Percentiles rank a stretch among this genome's conserved stretches.
Evolutionary conservation across 1,140 invertebrate genomes (phyloP).

Genomic region (Drosophila orosa): DNA sequence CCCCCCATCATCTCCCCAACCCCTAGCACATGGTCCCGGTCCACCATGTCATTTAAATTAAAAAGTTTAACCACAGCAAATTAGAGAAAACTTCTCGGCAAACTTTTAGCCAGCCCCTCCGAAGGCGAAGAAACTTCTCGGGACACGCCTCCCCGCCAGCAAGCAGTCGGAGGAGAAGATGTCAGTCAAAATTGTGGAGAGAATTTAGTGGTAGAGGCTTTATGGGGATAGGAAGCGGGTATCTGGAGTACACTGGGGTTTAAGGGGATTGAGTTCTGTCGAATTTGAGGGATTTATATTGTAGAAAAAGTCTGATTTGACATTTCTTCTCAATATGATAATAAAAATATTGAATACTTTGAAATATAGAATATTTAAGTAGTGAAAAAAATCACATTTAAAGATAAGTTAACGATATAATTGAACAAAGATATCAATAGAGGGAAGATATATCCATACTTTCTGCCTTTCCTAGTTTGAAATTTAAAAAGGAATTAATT

Average conservation of each 20-base stretch:
- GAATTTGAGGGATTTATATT: too few relatives aligned
- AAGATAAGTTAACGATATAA: too few relatives aligned
- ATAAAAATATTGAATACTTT: too few relatives aligned
- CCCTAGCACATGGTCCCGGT: conserved; percentile 6
- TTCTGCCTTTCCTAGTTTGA: neutral
- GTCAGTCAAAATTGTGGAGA: conserved; percentile 51
- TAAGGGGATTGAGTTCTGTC: neutral
- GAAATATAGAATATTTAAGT: too few relatives aligned
- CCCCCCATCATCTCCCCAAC: neutral
- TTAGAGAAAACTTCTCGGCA: conserved; percentile 56
- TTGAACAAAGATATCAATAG: too few relatives aligned
- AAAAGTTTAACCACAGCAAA: conserved; percentile 70
- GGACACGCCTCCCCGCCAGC: conserved; percentile 52
- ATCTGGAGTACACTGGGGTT: conserved; percentile 34
- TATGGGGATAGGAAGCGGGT: conserved; percentile 1
- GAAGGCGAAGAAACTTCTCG: conserved; percentile 17
- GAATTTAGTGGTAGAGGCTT: neutral
- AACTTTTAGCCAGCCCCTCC: conserved; percentile 36
- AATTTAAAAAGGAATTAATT: neutral
- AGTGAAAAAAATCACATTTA: too few relatives aligned
- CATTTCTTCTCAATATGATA: too few relatives aligned
- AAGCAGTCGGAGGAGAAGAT: conserved; percentile 29
- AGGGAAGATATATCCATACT: neutral
- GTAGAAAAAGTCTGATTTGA: too few relatives aligned
- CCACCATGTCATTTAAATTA: conserved; percentile 78